These are phyloP conservation scores for Danio aesculapii DNA, from an alignment of 2,797 vertebrate genomes.

Conservation along the genomic window DNA sequence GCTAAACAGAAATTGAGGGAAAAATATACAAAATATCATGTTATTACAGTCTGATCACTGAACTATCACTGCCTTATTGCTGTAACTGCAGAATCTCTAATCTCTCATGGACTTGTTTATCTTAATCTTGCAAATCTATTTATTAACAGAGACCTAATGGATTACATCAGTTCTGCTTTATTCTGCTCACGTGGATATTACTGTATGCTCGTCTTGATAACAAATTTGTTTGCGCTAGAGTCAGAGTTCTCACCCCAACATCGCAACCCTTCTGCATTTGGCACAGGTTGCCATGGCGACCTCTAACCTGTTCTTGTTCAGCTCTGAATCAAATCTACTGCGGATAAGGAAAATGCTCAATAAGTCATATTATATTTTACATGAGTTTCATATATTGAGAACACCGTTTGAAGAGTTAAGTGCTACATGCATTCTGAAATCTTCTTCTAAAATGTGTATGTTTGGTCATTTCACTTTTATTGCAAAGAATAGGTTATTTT, in stretches of 20 bases:
- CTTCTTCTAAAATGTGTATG: too few species aligned
- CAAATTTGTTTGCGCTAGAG: background rate
- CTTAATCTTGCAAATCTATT: background rate
- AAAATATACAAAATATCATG: background rate
- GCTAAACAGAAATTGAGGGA: too few species aligned
- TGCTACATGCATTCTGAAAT: too few species aligned
- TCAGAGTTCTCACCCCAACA: slow-evolving; percentile 1
- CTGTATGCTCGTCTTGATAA: background rate
- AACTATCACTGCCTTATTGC: too few species aligned
- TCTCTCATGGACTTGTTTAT: background rate
- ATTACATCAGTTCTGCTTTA: slow-evolving; percentile 1
- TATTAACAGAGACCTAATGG: background rate
- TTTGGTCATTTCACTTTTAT: too few species aligned
- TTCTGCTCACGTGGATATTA: background rate
- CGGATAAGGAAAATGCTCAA: background rate
- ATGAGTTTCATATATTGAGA: background rate
- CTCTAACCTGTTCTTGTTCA: slow-evolving; percentile 8
- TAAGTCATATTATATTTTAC: background rate
- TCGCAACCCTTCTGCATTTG: slow-evolving; percentile 16
- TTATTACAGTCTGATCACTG: background rate
- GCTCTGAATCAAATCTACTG: background rate
- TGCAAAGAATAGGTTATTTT: too few species aligned
- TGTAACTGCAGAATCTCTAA: background rate
- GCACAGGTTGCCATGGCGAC: slow-evolving; percentile 19
- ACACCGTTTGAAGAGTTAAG: background rate